Percentiles rank a stretch among this genome's conserved stretches.
Conservation (phyloP, 1,140 invertebrate species). For the Orchestia grillus region DNA sequence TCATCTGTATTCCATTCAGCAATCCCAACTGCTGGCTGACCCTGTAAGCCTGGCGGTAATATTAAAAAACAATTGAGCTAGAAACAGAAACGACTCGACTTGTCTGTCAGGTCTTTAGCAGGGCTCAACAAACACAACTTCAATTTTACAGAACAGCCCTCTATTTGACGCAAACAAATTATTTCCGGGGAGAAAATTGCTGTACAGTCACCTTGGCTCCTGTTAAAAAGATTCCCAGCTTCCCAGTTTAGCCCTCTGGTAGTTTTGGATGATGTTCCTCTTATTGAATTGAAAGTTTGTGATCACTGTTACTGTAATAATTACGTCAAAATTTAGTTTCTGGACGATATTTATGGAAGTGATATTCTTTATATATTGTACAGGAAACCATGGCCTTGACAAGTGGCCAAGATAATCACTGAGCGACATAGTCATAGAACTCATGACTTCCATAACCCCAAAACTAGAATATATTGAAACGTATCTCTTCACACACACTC, state of each 20-base stretch:
- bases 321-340: background rate
- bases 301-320: background rate
- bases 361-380: background rate
- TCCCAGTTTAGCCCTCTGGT: background rate
- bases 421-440: background rate
- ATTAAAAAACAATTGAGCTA: background rate
- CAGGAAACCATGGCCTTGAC: background rate
- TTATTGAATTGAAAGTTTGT: background rate
- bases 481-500: too few relatives aligned
- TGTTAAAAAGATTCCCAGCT: background rate
- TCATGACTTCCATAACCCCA: too few relatives aligned
- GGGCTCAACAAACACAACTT: background rate
- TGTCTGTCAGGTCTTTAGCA: background rate
- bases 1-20: too few relatives aligned
- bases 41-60: background rate
- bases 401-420: background rate
- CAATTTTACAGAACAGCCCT: background rate
- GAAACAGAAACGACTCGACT: background rate
- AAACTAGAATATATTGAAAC: too few relatives aligned
- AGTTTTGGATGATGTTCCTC: background rate
- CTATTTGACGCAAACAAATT: background rate
- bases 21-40: background rate
- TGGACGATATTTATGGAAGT: background rate
- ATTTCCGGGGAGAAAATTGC: background rate
- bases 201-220: background rate